A percentile compares a stretch with the other conserved stretches of the same genome.
These are phyloP conservation scores for Rhinopomastus cyanomelas DNA, from an alignment of 2,113 vertebrate species.

Conservation along the genomic window DNA sequence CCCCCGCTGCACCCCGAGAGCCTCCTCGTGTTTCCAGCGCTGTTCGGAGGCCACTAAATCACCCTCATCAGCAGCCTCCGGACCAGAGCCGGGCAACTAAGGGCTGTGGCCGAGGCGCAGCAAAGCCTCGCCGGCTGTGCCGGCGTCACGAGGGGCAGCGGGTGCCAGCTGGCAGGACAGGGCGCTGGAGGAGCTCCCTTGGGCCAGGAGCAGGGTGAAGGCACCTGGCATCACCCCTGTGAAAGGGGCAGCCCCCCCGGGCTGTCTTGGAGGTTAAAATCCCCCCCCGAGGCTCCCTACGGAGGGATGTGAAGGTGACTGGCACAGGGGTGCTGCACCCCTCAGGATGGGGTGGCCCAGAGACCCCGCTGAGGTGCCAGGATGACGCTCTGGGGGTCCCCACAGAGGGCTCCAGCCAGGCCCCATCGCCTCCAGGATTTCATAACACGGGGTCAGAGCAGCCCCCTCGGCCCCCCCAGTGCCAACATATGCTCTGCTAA, in stretches of 20 bases:
- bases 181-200: neutral
- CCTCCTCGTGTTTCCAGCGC: neutral
- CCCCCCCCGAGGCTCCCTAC: fast-evolving
- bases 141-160: conserved; percentile 27
- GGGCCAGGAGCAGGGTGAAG: neutral
- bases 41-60: neutral
- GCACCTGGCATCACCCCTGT: neutral
- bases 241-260: neutral
- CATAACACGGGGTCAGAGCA: neutral
- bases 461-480: neutral
- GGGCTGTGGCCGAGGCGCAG: neutral
- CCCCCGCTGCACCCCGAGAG: neutral
- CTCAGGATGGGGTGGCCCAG: fast-evolving
- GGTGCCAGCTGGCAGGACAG: conserved; percentile 41
- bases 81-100: neutral
- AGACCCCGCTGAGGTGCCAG: fast-evolving
- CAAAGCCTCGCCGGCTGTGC: neutral
- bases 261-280: neutral
- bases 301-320: neutral
- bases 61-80: conserved; percentile 18
- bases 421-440: neutral
- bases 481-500: neutral
- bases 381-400: neutral
- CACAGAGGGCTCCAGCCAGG: neutral
- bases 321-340: neutral